A percentile compares a stretch with the other conserved stretches of the same genome.
Evolutionary conservation across 2,797 vertebrate genomes (phyloP).

Genomic region (Smutsia temminckii): DNA sequence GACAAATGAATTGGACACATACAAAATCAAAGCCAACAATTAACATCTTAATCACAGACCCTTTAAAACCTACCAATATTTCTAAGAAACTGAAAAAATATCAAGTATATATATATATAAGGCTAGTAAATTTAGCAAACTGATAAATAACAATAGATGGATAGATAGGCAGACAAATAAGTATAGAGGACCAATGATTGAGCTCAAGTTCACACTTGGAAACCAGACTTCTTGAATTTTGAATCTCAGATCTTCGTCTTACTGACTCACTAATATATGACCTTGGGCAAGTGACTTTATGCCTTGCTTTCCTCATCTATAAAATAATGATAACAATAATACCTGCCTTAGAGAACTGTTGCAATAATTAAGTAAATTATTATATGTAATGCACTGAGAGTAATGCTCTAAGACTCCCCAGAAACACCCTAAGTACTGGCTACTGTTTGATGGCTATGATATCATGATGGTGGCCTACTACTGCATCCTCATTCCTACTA

Average conservation of each 20-base stretch:
- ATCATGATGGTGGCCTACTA: background rate
- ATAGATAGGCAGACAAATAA: background rate
- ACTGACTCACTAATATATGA: slow-evolving; percentile 13
- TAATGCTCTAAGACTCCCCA: background rate
- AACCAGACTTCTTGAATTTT: slow-evolving; percentile 22
- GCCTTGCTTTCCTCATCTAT: background rate
- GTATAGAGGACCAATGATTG: background rate
- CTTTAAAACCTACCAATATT: background rate
- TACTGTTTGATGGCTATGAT: background rate
- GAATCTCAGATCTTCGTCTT: slow-evolving; percentile 31
- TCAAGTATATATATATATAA: background rate
- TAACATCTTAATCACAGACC: slow-evolving; percentile 44
- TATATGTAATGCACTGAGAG: background rate
- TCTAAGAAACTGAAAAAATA: slow-evolving; percentile 12
- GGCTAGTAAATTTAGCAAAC: background rate
- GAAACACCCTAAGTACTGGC: background rate
- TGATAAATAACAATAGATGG: background rate
- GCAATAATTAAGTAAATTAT: slow-evolving; percentile 21
- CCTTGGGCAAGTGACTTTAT: background rate
- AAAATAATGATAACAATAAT: slow-evolving; percentile 16
- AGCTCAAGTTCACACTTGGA: slow-evolving; percentile 6
- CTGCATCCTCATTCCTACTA: background rate
- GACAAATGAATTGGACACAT: slow-evolving; percentile 36
- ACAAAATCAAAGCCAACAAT: slow-evolving; percentile 48
- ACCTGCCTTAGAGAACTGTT: background rate